Evolutionary conservation across 2,113 vertebrate species (phyloP).

Genomic region (Propithecus coquereli): DNA sequence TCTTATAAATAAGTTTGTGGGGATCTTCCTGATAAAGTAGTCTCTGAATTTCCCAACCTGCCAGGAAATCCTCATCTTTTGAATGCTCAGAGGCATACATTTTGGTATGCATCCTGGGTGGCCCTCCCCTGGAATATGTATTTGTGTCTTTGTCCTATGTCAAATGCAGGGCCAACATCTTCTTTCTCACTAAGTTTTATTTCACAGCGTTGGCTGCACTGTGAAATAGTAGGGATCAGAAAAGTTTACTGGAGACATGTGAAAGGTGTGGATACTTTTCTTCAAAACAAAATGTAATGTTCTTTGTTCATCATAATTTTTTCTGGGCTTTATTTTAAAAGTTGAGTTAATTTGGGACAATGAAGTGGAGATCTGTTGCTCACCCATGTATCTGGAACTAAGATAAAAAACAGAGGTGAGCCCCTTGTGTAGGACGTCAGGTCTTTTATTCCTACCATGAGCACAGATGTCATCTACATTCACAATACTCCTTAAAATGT

Average conservation of each 20-base stretch:
- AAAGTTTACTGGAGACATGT: neutral
- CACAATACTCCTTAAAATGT: neutral
- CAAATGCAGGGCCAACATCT: neutral
- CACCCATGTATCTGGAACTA: neutral
- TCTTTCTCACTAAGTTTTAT: neutral
- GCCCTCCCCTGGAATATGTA: neutral
- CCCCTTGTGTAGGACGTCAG: neutral
- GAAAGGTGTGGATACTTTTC: neutral
- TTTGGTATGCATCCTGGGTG: neutral
- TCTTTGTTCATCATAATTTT: neutral
- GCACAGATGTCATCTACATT: neutral
- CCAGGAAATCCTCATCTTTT: neutral
- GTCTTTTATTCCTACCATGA: neutral
- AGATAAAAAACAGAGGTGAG: neutral
- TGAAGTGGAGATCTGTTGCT: neutral
- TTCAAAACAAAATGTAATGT: neutral
- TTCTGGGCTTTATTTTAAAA: constrained; percentile 13
- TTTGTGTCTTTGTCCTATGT: neutral
- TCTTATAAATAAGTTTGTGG: neutral
- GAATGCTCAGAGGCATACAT: neutral
- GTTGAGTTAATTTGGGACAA: neutral
- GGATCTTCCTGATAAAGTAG: neutral
- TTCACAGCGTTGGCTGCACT: neutral
- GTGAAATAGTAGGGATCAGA: neutral
- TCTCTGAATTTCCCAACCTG: neutral